A percentile compares a stretch with the other conserved stretches of the same genome.
Conservation (phyloP, 2,888 invertebrate genomes). For the Cantharis nigra region DNA sequence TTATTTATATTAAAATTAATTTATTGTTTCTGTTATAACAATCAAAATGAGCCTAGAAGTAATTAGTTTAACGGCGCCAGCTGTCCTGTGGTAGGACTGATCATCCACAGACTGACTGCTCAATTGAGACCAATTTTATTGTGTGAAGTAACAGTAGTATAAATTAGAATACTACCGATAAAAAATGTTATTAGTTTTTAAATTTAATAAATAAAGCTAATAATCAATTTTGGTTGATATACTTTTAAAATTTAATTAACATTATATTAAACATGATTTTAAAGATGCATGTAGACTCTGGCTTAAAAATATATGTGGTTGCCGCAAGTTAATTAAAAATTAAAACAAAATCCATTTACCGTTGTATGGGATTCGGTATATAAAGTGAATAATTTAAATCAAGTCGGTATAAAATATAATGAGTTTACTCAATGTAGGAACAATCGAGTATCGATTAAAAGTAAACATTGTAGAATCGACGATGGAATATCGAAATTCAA, state of each 20-base stretch:
- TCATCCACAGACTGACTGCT: constrained; percentile 30
- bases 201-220: neutral
- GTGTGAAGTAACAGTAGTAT: neutral
- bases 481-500: constrained; percentile 19
- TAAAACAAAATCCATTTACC: constrained; percentile 19
- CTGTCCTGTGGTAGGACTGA: constrained; percentile 43
- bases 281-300: too few relatives aligned
- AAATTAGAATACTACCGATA: neutral
- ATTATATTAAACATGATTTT: too few relatives aligned
- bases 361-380: constrained; percentile 31
- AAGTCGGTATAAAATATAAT: constrained; percentile 33
- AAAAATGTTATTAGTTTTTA: neutral
- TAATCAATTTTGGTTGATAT: neutral
- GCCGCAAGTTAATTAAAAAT: constrained; percentile 4
- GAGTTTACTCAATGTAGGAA: constrained; percentile 34
- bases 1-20: neutral
- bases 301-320: neutral
- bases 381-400: constrained; percentile 38
- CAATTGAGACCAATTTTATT: constrained; percentile 21
- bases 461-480: constrained; percentile 28
- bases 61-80: constrained; percentile 52
- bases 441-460: constrained; percentile 38
- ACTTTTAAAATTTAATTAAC: neutral
- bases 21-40: constrained; percentile 43
- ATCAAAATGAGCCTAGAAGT: constrained; percentile 52